Percentiles rank a stretch among this genome's conserved stretches.
Evolutionary conservation across 2,113 vertebrate species (phyloP).

Genomic region (Phoxinus phoxinus): DNA sequence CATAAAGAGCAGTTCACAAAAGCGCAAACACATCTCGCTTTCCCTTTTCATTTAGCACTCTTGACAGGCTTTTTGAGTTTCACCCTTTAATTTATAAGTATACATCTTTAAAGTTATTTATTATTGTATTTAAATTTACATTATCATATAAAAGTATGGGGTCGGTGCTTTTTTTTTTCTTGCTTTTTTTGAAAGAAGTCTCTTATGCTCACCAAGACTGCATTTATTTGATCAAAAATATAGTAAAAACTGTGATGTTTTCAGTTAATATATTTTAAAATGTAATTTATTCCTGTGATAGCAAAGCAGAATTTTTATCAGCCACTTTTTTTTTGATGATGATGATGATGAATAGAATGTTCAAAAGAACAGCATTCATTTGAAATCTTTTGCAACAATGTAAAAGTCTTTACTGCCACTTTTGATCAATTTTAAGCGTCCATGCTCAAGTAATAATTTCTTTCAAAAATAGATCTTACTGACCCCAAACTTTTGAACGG

Average conservation of each 20-base stretch:
- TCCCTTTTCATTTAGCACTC: background rate
- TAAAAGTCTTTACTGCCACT: background rate
- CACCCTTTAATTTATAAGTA: background rate
- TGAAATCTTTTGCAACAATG: background rate
- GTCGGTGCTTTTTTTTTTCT: background rate
- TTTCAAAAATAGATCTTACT: background rate
- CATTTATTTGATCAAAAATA: constrained; percentile 4
- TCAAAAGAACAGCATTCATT: background rate
- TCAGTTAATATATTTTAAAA: background rate
- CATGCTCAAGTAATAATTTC: background rate
- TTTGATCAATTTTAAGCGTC: background rate
- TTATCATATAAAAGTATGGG: background rate
- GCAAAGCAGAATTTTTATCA: background rate
- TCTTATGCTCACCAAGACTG: background rate
- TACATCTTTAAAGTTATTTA: background rate
- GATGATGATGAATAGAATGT: background rate
- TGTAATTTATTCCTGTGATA: background rate
- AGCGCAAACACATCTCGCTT: background rate
- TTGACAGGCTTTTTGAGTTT: background rate
- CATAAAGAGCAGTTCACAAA: background rate
- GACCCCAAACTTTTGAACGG: constrained; percentile 1
- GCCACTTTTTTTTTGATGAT: too few species aligned
- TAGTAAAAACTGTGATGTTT: background rate
- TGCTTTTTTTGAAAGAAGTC: background rate
- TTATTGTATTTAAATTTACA: background rate